Conservation (phyloP, 1,140 invertebrate genomes). For the Schlechtendalia chinensis region DNA sequence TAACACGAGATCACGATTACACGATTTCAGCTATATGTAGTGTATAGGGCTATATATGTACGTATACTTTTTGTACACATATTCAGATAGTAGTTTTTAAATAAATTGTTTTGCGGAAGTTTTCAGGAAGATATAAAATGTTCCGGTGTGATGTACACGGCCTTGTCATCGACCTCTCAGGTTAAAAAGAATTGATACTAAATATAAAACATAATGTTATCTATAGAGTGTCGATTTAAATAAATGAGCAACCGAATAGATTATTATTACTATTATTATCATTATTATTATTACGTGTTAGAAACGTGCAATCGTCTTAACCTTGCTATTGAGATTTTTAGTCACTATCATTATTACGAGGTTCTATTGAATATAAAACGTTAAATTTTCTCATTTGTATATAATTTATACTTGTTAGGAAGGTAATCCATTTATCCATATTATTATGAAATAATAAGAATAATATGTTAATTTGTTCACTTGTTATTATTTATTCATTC, state of each 20-base stretch:
- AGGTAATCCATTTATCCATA: no score
- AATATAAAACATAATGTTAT: background rate
- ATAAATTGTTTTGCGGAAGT: conserved; percentile 11
- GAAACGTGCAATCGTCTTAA: background rate
- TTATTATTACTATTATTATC: background rate
- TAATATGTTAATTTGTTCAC: no score
- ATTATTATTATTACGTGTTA: background rate
- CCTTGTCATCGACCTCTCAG: conserved; percentile 26
- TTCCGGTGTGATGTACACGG: conserved; percentile 26
- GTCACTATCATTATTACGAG: background rate
- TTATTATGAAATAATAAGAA: no score
- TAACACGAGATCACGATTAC: background rate
- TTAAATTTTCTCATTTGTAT: no score
- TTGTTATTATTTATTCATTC: no score
- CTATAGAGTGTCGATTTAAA: background rate
- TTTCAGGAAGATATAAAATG: conserved; percentile 1
- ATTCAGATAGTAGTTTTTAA: background rate
- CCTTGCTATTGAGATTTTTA: conserved; percentile 17
- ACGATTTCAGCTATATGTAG: conserved; percentile 3
- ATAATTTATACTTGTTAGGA: no score
- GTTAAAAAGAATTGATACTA: background rate
- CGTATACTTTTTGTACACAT: background rate
- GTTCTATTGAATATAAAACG: no score
- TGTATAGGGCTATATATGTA: background rate
- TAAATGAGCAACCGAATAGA: background rate